These are phyloP conservation scores for Smutsia temminckii DNA, from an alignment of 2,797 vertebrate genomes.

Conservation along the genomic window DNA sequence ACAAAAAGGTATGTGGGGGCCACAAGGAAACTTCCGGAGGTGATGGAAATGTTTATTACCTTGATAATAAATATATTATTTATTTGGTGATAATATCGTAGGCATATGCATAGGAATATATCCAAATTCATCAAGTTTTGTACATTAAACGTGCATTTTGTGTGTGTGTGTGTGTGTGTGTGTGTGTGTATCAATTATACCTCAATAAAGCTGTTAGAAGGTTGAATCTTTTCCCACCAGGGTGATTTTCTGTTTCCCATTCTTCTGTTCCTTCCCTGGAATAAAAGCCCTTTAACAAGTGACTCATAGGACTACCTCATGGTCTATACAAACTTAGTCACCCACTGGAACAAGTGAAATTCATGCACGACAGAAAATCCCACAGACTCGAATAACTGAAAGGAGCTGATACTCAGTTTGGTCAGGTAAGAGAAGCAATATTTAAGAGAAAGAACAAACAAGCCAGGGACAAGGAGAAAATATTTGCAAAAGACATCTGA, in stretches of 20 bases:
- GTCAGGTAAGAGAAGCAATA: not conserved
- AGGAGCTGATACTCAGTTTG: not conserved
- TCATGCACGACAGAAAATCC: not conserved
- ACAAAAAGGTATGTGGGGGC: not conserved
- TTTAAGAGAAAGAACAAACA: not conserved
- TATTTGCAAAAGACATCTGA: not conserved
- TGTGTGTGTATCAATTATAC: not conserved
- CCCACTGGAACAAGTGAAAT: not conserved
- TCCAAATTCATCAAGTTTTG: not conserved
- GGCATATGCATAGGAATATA: not conserved
- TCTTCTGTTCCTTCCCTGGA: not conserved
- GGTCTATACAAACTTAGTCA: not conserved
- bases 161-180: not conserved
- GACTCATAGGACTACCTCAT: not conserved
- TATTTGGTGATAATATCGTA: not conserved
- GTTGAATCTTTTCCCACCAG: not conserved
- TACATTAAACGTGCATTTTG: not conserved
- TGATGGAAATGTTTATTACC: not conserved
- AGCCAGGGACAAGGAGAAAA: not conserved
- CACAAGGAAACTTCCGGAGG: not conserved
- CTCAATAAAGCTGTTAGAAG: not conserved
- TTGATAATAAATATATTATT: not conserved
- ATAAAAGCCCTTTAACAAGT: not conserved
- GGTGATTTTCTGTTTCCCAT: not conserved
- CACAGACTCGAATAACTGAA: not conserved